These are phyloP conservation scores for Chrosomus eos DNA, from an alignment of 2,797 vertebrate genomes.

Conservation along the genomic window DNA sequence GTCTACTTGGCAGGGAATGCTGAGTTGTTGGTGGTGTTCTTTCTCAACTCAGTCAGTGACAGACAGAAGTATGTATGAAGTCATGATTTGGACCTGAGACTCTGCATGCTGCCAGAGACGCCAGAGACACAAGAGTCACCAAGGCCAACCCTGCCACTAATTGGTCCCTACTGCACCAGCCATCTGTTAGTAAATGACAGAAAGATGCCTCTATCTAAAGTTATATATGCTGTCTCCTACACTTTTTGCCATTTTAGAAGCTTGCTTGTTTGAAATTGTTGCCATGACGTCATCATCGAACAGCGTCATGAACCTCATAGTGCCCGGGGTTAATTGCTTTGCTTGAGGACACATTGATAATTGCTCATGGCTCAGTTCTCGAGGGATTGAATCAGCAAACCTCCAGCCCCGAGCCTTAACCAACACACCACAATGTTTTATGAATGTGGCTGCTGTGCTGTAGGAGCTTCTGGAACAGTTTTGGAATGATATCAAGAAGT, in stretches of 20 bases:
- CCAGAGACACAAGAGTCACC: constrained; percentile 38
- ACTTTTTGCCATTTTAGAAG: constrained; percentile 11
- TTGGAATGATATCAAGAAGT: background rate
- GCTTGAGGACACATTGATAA: constrained; percentile 25
- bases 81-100: constrained; percentile 41
- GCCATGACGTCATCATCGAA: background rate
- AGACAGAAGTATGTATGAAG: constrained; percentile 47
- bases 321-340: constrained; percentile 29
- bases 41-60: constrained; percentile 20
- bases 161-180: constrained; percentile 57
- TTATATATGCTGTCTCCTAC: background rate
- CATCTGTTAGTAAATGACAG: constrained; percentile 41
- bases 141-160: constrained; percentile 48
- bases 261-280: background rate
- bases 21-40: constrained; percentile 38
- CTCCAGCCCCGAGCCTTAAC: background rate
- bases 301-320: background rate
- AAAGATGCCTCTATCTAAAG: constrained; percentile 27
- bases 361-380: constrained; percentile 22
- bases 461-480: background rate
- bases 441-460: constrained; percentile 10
- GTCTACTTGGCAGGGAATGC: constrained; percentile 23
- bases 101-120: constrained; percentile 47
- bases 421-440: background rate
- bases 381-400: background rate